phyloP scores from a whole-genome alignment of 2,888 invertebrate species.

The Ophioninae sp. region DNA sequence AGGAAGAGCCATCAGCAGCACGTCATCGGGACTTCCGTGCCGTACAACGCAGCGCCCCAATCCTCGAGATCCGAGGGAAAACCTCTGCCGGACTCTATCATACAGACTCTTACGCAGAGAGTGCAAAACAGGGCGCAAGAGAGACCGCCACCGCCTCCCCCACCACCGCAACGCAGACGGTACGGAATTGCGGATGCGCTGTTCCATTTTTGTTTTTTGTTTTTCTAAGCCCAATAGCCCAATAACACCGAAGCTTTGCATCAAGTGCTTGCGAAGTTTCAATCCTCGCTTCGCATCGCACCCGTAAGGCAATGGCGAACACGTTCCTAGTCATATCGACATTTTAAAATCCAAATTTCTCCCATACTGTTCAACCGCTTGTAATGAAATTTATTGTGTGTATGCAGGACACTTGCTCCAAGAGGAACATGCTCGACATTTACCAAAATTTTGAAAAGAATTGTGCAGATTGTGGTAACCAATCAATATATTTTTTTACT shows the following conservation, averaged over 20 bases:
- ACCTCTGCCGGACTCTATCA: slow-evolving; percentile 87
- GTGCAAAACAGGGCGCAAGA: slow-evolving; percentile 84
- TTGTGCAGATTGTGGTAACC: no score
- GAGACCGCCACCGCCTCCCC: slow-evolving; percentile 74
- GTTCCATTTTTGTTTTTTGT: background rate
- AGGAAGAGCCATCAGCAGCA: slow-evolving; percentile 77
- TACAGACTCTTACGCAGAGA: slow-evolving; percentile 87
- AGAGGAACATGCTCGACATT: no score
- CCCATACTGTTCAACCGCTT: no score
- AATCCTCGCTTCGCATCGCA: background rate
- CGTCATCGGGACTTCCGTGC: slow-evolving; percentile 79
- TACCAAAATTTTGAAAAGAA: no score
- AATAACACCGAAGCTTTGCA: no score
- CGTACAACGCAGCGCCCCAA: slow-evolving; percentile 75
- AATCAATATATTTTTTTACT: no score
- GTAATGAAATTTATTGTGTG: no score
- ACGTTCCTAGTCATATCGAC: no score
- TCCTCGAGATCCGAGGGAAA: slow-evolving; percentile 81
- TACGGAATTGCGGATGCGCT: slow-evolving; percentile 60
- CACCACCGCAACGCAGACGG: slow-evolving; percentile 79
- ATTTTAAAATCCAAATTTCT: no score
- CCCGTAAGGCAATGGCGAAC: no score
- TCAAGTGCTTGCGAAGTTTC: no score
- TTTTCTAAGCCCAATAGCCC: background rate
- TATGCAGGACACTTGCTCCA: no score